Base-by-base conservation (phyloP, 2,797 vertebrate species). In the Prunella strophiata region DNA sequence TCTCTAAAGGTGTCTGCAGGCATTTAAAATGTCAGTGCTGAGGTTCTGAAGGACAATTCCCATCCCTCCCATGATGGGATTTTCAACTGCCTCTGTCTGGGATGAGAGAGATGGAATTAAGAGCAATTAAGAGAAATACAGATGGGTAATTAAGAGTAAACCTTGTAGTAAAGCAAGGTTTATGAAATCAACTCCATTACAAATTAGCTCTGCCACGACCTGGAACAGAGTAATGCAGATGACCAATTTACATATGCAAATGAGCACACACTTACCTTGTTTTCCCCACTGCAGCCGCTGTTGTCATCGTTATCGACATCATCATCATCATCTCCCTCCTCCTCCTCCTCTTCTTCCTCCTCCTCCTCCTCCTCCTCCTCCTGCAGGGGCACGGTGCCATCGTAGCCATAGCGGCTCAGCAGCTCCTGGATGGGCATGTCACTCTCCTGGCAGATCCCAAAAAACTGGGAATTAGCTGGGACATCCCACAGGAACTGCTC, bases 381-480 rank as follows among this genome's bases (percentile, higher is more conserved):
- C 80, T 99, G 99, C 70, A 98, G 98, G 70, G 98, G 99, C 63
- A 98, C 98, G 89, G 98, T 97, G n/a, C 98, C 98, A 12, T 98
- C 98, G 72, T 99, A 99, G 88, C 99, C 99, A 8, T 99, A 99
- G 76, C 99, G 98, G 94, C 98, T 99, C 74, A 99, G 98, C 61
- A 99, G 98, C 96, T 99, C 99, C 89, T 99, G 98, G 97, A 99
- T 99, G 68, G 99, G 99, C 99, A 99, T 99, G 79, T 99, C 99
- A 7, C 99, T 99, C 89, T 99, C 99, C 99, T 99, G 85, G 7
- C 29, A 79, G 50, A 27, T 73, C 2, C 57, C 93, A 86, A 52
- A 80, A 19, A 47, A 13, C 23, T 17, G 38, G 57, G 16, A 21
- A 21, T 85, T 9, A 55, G 5, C 36, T 2, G 38, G 48, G 9